Conservation (phyloP, 1,140 invertebrate genomes). For the Bombyx mandarina region DNA sequence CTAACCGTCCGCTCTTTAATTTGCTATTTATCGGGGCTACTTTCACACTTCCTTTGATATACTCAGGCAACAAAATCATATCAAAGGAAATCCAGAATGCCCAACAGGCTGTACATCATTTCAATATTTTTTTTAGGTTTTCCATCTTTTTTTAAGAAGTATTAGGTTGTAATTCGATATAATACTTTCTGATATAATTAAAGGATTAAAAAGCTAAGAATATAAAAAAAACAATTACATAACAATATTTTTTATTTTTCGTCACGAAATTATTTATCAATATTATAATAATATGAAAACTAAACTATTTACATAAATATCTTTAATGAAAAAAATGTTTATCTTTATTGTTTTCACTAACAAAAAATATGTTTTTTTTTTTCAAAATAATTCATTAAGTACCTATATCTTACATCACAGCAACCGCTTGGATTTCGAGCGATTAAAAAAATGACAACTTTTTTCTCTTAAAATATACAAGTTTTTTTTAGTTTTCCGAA, state of each 20-base stretch:
- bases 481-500: conserved; percentile 20
- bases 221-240: neutral
- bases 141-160: too few species aligned
- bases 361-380: conserved; percentile 3
- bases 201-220: neutral
- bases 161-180: too few species aligned
- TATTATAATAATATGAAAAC: conserved; percentile 9
- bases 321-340: neutral
- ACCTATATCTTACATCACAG: conserved; percentile 59
- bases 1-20: too few species aligned
- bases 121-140: too few species aligned
- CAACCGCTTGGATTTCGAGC: conserved; percentile 53
- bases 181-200: neutral
- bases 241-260: conserved; percentile 2
- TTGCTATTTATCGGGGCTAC: too few species aligned
- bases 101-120: too few species aligned
- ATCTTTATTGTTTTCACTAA: neutral
- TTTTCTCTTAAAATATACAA: too few species aligned
- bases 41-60: too few species aligned
- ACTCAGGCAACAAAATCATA: too few species aligned
- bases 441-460: too few species aligned
- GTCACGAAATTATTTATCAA: conserved; percentile 6
- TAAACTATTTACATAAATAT: conserved; percentile 36
- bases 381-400: conserved; percentile 18
- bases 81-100: too few species aligned